phyloP scores from a whole-genome alignment of 2,797 vertebrate species.

The Rhinella marina region DNA sequence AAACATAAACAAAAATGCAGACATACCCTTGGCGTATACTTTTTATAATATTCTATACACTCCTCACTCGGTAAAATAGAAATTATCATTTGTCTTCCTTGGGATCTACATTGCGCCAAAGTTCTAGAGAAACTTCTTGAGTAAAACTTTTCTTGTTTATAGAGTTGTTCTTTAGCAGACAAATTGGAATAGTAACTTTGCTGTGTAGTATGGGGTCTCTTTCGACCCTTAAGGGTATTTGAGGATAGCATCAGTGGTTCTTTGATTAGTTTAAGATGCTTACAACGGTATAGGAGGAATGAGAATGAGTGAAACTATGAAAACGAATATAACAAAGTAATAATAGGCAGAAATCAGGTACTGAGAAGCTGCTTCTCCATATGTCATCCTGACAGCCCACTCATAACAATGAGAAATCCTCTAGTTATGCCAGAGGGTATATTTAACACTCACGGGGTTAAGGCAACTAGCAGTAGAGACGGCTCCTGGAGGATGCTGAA shows the following conservation, averaged over 20 bases:
- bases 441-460: slow-evolving; percentile 64
- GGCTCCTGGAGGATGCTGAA: slow-evolving; percentile 58
- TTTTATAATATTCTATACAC: not conserved
- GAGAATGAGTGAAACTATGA: slow-evolving; percentile 37
- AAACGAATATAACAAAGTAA: slow-evolving; percentile 55
- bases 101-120: not conserved
- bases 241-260: slow-evolving; percentile 25
- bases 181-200: slow-evolving; percentile 24
- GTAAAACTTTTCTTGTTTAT: slow-evolving; percentile 31
- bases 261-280: slow-evolving; percentile 55
- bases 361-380: slow-evolving; percentile 50
- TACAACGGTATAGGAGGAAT: slow-evolving; percentile 46
- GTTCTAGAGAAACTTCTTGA: not conserved
- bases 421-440: slow-evolving; percentile 62
- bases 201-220: slow-evolving; percentile 22
- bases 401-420: slow-evolving; percentile 45
- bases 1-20: not conserved
- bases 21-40: not conserved
- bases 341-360: slow-evolving; percentile 55
- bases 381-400: slow-evolving; percentile 62
- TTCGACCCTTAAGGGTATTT: slow-evolving; percentile 50
- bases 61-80: not conserved
- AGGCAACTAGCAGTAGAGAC: slow-evolving; percentile 58
- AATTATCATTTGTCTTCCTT: not conserved
- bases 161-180: slow-evolving; percentile 17